Evolutionary conservation across 2,113 vertebrate species (phyloP).

Genomic region (Tenebrosternarchus preto): DNA sequence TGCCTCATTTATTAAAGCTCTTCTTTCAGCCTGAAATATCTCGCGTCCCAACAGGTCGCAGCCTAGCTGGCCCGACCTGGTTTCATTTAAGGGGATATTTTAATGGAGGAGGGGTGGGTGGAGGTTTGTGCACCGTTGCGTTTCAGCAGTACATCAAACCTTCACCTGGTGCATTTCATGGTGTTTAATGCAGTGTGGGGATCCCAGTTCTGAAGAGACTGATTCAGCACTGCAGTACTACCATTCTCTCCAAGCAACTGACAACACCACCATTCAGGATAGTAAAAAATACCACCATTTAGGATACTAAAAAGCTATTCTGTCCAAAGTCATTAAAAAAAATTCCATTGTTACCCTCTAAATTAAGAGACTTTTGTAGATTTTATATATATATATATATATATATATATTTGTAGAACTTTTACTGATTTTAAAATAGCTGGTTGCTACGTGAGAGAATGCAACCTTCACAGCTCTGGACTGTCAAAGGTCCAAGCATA

Average conservation of each 20-base stretch:
- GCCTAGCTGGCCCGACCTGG: constrained; percentile 18
- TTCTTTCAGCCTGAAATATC: not conserved
- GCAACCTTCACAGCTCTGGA: no score
- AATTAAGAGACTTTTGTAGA: no score
- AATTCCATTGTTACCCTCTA: no score
- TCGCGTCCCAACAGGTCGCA: not conserved
- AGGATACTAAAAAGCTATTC: no score
- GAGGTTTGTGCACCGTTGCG: not conserved
- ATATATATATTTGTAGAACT: no score
- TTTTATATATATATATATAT: no score
- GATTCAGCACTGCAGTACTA: not conserved
- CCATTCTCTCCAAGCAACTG: no score
- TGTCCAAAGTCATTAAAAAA: no score
- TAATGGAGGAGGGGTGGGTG: not conserved
- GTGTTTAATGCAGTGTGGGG: not conserved
- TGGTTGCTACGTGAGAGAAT: no score
- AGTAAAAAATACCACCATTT: no score
- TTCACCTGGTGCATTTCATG: constrained; percentile 34
- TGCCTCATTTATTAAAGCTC: constrained; percentile 36
- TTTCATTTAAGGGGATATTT: constrained; percentile 46
- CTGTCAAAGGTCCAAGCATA: not conserved
- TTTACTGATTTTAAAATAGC: no score
- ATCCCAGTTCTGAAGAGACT: constrained; percentile 6
- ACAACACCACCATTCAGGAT: no score
- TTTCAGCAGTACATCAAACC: constrained; percentile 27